These are phyloP conservation scores for Acyrthosiphon pisum DNA, from an alignment of 1,140 invertebrate species.

Conservation along the genomic window DNA sequence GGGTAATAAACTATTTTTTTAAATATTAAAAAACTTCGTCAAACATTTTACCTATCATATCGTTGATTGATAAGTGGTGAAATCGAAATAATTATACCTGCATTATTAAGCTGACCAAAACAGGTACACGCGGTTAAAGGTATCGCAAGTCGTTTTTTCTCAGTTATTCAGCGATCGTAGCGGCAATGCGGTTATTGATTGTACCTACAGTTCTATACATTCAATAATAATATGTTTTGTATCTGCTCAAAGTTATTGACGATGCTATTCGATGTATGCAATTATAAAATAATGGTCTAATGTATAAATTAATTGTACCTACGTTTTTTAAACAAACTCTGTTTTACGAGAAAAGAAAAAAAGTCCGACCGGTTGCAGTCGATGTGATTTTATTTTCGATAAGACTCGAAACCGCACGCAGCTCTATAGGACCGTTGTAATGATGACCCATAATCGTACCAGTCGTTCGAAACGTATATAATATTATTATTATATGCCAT, in stretches of 20 bases:
- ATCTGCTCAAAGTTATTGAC: not conserved
- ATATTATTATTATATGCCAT: not conserved
- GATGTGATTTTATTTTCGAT: conserved; percentile 5
- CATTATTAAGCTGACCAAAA: too few relatives aligned
- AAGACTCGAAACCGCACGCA: not conserved
- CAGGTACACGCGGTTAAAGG: not conserved
- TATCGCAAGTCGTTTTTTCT: not conserved
- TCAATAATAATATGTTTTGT: not conserved
- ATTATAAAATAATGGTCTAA: not conserved
- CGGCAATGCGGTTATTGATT: not conserved
- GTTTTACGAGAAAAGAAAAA: not conserved
- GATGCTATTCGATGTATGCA: too few relatives aligned
- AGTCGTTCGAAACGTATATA: not conserved
- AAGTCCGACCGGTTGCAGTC: not conserved
- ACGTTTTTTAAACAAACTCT: not conserved
- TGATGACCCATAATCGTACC: not conserved
- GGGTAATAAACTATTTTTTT: too few relatives aligned
- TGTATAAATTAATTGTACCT: not conserved
- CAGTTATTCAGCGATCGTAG: not conserved
- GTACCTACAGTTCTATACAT: too few relatives aligned
- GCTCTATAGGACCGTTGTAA: not conserved
- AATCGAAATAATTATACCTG: not conserved
- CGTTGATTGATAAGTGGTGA: not conserved
- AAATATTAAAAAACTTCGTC: not conserved
- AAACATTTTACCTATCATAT: not conserved